A percentile compares a stretch with the other conserved stretches of the same genome.
phyloP scores from a whole-genome alignment of 2,113 vertebrate genomes.

The Carollia perspicillata region DNA sequence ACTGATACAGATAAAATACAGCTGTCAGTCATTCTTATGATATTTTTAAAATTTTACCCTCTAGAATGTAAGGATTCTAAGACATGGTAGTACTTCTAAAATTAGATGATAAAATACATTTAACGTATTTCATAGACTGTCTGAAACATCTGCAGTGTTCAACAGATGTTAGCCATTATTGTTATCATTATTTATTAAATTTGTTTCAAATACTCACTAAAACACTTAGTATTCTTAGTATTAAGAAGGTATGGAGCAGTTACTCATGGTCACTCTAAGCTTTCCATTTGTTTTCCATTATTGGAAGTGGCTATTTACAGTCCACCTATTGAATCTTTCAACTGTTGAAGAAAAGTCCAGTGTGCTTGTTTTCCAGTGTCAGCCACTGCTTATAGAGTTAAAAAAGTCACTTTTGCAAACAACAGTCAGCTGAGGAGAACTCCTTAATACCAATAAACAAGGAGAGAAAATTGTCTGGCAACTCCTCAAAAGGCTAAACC shows the following conservation, averaged over 20 bases:
- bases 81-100: not conserved
- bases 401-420: constrained; percentile 17
- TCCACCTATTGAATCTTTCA: not conserved
- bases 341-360: not conserved
- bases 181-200: not conserved
- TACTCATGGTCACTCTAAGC: not conserved
- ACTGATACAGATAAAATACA: not conserved
- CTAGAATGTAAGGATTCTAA: not conserved
- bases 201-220: not conserved
- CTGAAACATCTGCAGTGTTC: not conserved
- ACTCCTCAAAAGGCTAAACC: not conserved
- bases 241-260: not conserved
- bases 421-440: not conserved
- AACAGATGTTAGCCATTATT: not conserved
- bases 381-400: not conserved
- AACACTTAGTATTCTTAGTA: not conserved
- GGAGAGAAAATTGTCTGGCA: not conserved
- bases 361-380: not conserved
- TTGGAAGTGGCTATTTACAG: not conserved
- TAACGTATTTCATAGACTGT: not conserved
- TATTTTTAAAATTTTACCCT: not conserved
- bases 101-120: not conserved
- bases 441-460: not conserved
- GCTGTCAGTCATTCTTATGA: not conserved
- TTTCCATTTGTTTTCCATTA: not conserved